Evolutionary conservation across 2,113 vertebrate genomes (phyloP).

Genomic region (Sardina pilchardus): DNA sequence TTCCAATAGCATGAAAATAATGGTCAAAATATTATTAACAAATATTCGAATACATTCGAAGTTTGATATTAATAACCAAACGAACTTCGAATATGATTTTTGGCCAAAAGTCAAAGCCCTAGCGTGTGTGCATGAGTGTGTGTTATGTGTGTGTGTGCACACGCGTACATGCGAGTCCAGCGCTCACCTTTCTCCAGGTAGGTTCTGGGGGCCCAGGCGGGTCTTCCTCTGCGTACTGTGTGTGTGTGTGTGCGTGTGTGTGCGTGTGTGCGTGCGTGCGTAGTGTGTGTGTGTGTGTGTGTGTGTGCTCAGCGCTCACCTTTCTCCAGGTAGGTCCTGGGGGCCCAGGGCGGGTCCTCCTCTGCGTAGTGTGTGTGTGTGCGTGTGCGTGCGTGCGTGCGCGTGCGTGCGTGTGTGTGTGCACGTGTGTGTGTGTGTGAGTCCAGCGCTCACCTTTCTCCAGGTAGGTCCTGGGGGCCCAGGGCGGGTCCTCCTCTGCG

Average conservation of each 20-base stretch:
- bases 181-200: neutral
- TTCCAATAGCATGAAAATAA: too few species aligned
- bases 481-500: too few species aligned
- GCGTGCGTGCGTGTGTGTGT: neutral
- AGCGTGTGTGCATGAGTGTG: neutral
- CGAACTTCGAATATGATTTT: too few species aligned
- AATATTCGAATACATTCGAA: too few species aligned
- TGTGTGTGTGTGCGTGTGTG: slow-evolving; percentile 13
- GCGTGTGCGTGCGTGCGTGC: too few species aligned
- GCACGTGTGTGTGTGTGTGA: neutral
- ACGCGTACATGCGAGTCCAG: neutral
- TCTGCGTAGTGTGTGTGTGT: slow-evolving; percentile 76
- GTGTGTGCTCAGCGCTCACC: slow-evolving; percentile 64
- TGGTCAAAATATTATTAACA: too few species aligned
- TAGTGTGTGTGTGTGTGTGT: slow-evolving; percentile 16
- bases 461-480: too few species aligned
- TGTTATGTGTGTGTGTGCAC: neutral
- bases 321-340: slow-evolving; percentile 87
- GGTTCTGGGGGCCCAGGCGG: too few species aligned
- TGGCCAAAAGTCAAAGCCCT: too few species aligned
- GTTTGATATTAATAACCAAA: too few species aligned
- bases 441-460: neutral
- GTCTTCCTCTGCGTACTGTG: too few species aligned
- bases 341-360: slow-evolving; percentile 94
- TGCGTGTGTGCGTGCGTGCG: slow-evolving; percentile 9